These are phyloP conservation scores for Mormyrops attenuatus DNA, from an alignment of 2,797 vertebrate species.

Conservation along the genomic window DNA sequence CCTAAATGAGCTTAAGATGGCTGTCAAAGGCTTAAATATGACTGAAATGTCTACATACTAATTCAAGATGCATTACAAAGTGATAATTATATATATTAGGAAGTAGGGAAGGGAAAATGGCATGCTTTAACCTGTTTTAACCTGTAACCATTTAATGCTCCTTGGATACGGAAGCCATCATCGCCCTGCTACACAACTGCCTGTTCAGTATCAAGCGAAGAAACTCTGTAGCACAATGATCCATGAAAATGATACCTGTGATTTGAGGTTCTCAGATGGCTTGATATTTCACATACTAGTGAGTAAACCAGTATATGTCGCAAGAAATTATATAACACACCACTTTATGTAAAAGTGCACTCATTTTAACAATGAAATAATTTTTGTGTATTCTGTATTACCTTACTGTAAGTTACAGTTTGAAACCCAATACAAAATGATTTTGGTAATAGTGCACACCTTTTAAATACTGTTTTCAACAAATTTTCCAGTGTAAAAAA, in stretches of 20 bases:
- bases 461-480: neutral
- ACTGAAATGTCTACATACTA: conserved; percentile 38
- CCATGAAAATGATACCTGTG: neutral
- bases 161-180: neutral
- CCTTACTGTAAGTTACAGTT: neutral
- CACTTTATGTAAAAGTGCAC: neutral
- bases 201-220: neutral
- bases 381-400: neutral
- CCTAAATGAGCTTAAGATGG: neutral
- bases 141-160: conserved; percentile 53
- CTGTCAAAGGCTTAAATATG: neutral
- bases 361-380: neutral
- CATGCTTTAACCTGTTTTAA: conserved; percentile 49
- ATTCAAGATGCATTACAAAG: conserved; percentile 57
- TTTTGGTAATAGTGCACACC: neutral
- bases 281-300: neutral
- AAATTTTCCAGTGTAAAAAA: neutral
- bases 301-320: neutral
- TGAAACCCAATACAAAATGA: neutral
- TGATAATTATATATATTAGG: conserved; percentile 51
- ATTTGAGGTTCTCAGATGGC: neutral
- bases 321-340: neutral
- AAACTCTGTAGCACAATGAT: neutral
- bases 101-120: conserved; percentile 48
- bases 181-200: neutral